phyloP scores from a whole-genome alignment of 2,888 invertebrate species.

The Automeris io region DNA sequence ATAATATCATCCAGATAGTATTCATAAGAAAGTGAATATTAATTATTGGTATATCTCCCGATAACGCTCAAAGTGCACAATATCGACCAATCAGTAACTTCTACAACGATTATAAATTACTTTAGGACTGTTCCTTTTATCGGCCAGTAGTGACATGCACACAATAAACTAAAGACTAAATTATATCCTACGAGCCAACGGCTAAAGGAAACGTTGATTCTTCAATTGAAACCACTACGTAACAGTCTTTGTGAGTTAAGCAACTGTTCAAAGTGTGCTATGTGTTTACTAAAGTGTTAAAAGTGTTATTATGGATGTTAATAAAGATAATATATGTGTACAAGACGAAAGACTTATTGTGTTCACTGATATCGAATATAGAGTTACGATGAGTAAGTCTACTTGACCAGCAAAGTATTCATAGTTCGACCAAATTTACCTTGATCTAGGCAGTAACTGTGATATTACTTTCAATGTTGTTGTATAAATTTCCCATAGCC shows the following conservation, averaged over 20 bases:
- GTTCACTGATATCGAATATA: constrained; percentile 27
- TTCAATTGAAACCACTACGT: background rate
- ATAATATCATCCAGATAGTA: no score
- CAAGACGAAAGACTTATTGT: constrained; percentile 52
- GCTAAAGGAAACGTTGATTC: background rate
- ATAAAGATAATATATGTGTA: constrained; percentile 45
- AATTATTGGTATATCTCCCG: background rate
- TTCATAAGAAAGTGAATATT: background rate
- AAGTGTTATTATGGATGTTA: constrained; percentile 43
- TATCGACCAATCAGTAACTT: background rate
- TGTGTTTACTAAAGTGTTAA: constrained; percentile 10
- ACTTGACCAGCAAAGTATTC: no score
- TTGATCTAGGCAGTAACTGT: constrained; percentile 6
- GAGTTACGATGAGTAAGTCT: constrained; percentile 7
- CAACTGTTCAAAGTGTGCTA: background rate
- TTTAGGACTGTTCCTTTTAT: background rate
- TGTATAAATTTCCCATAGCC: no score
- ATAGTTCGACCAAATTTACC: no score
- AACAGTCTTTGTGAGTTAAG: no score
- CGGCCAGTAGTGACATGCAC: background rate
- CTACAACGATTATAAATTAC: background rate
- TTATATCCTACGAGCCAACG: background rate
- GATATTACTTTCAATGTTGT: no score
- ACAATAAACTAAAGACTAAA: background rate
- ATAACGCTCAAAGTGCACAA: constrained; percentile 1